phyloP scores from a whole-genome alignment of 2,888 invertebrate genomes.

The Leptopterna dolabrata region DNA sequence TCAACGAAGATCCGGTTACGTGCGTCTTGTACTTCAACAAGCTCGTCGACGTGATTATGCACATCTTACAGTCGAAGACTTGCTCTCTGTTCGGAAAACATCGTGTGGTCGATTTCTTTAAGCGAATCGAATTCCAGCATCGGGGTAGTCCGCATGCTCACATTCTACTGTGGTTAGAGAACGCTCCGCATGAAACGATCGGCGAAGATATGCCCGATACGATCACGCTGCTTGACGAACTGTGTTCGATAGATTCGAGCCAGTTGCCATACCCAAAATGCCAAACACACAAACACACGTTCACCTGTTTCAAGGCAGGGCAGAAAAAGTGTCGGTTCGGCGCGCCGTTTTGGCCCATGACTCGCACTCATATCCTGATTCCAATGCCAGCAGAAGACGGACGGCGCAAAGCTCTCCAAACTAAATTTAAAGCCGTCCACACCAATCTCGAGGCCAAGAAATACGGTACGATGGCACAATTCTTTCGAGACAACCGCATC shows the following conservation, averaged over 20 bases:
- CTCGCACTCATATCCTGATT: conserved; percentile 64
- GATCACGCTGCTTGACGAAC: conserved; percentile 65
- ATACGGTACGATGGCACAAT: background rate
- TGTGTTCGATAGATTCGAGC: conserved; percentile 64
- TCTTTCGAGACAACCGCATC: background rate
- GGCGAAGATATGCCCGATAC: conserved; percentile 55
- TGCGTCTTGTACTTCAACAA: conserved; percentile 63
- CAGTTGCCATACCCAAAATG: conserved; percentile 63
- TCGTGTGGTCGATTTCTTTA: conserved; percentile 60
- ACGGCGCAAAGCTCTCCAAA: background rate
- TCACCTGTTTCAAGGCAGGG: conserved; percentile 64
- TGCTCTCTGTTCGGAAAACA: conserved; percentile 59
- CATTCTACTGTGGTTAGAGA: conserved; percentile 66
- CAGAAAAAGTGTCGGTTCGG: conserved; percentile 65
- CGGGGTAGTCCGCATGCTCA: conserved; percentile 67
- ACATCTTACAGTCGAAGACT: conserved; percentile 61
- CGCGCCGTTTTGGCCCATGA: conserved; percentile 65
- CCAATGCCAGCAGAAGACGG: conserved; percentile 21
- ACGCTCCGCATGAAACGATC: conserved; percentile 64
- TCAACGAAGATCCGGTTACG: conserved; percentile 57
- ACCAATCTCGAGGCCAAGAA: background rate
- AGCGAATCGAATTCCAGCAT: conserved; percentile 66
- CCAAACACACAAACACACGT: conserved; percentile 65
- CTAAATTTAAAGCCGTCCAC: background rate
- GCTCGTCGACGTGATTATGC: conserved; percentile 45